Conservation (phyloP, 2,888 invertebrate species). For the Saturnia japonica region DNA sequence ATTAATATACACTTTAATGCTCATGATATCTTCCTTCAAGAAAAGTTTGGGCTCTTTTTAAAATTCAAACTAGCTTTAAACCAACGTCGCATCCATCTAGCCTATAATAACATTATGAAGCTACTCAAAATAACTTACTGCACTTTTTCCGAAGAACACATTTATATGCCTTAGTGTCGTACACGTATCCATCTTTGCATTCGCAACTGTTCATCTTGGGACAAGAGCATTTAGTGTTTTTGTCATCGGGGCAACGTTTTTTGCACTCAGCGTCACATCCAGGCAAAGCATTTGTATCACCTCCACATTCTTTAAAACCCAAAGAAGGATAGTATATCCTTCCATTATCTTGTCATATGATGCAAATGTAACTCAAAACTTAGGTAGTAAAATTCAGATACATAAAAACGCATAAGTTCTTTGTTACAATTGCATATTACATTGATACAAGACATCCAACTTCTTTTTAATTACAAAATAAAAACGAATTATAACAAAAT, state of each 20-base stretch:
- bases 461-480: too few relatives aligned
- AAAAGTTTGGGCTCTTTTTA: too few relatives aligned
- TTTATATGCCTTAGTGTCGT: constrained; percentile 29
- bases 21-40: too few relatives aligned
- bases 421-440: background rate
- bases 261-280: background rate
- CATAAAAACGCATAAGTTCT: background rate
- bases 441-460: too few relatives aligned
- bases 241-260: constrained; percentile 11
- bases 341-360: background rate
- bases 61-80: too few relatives aligned
- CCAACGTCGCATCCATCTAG: background rate
- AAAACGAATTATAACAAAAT: too few relatives aligned
- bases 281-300: background rate
- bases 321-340: background rate
- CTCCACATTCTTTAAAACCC: background rate
- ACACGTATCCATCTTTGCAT: constrained; percentile 34
- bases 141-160: constrained; percentile 24
- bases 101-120: background rate
- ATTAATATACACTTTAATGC: too few relatives aligned
- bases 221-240: constrained; percentile 24
- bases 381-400: background rate
- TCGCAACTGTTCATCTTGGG: constrained; percentile 32
- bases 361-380: too few relatives aligned
- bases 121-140: background rate